Conservation (phyloP, 2,888 invertebrate species). For the Encarsia formosa region DNA sequence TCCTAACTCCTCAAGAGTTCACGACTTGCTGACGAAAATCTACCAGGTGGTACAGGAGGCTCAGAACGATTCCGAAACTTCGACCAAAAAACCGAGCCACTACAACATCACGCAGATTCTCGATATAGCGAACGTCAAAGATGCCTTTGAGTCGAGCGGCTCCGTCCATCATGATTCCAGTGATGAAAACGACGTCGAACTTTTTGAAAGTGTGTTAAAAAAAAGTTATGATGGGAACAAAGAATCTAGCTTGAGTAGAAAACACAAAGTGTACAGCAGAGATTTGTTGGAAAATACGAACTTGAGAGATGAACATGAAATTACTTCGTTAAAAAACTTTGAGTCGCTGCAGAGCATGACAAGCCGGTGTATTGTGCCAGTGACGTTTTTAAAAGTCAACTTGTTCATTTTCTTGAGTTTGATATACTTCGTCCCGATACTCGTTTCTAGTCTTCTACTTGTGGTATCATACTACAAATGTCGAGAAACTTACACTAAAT, state of each 20-base stretch:
- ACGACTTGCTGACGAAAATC: constrained; percentile 36
- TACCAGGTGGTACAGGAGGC: constrained; percentile 27
- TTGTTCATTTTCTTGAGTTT: constrained; percentile 38
- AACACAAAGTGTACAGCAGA: neutral
- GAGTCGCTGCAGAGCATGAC: neutral
- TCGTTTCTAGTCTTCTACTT: constrained; percentile 19
- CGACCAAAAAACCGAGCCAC: neutral
- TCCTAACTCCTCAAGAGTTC: constrained; percentile 29
- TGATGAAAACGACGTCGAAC: neutral
- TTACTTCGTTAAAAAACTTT: neutral
- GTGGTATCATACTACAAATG: constrained; percentile 22
- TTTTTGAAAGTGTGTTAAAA: too few relatives aligned
- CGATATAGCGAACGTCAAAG: neutral
- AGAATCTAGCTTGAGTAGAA: neutral
- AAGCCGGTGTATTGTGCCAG: constrained; percentile 36
- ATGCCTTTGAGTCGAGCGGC: neutral
- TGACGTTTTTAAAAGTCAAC: constrained; percentile 38
- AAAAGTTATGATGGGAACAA: too few relatives aligned
- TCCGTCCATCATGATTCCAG: neutral
- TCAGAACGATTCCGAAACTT: neutral
- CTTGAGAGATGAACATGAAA: neutral
- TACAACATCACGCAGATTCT: neutral
- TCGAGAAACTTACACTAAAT: constrained; percentile 10
- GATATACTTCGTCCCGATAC: constrained; percentile 29
- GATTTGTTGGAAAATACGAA: neutral